phyloP scores from a whole-genome alignment of 2,888 invertebrate species.

The Heliconius cydno region DNA sequence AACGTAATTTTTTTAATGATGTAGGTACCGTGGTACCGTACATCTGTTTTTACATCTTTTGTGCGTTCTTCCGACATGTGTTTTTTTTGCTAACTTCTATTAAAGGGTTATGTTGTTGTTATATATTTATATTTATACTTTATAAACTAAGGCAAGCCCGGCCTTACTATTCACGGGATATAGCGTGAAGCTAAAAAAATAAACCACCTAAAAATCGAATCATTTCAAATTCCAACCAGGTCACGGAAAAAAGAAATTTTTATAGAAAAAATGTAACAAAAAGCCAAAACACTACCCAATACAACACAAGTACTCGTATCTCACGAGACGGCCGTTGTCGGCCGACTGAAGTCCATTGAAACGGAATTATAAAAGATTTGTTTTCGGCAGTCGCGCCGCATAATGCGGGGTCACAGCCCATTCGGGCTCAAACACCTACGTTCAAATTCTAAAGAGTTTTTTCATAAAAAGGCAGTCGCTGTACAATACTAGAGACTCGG shows the following conservation, averaged over 20 bases:
- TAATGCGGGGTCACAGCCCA: conserved; percentile 47
- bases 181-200: not conserved
- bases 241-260: not conserved
- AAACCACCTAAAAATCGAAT: not conserved
- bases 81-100: not conserved
- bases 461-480: conserved; percentile 49
- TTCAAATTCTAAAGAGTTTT: conserved; percentile 49
- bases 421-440: conserved; percentile 50
- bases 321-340: conserved; percentile 21
- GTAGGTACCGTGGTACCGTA: not conserved
- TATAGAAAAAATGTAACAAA: not conserved
- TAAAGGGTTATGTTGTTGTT: not conserved
- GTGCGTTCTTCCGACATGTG: not conserved
- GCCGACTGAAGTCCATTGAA: conserved; percentile 34
- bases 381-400: conserved; percentile 42
- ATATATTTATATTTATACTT: not conserved
- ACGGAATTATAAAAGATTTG: conserved; percentile 43
- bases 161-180: not conserved
- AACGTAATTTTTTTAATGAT: conserved; percentile 27
- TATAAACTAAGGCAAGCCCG: too few relatives aligned
- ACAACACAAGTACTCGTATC: conserved; percentile 23
- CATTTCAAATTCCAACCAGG: conserved; percentile 3
- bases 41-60: conserved; percentile 3
- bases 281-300: not conserved
- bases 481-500: conserved; percentile 53